phyloP scores from a whole-genome alignment of 2,888 invertebrate species.

The Lasioglossum morio region DNA sequence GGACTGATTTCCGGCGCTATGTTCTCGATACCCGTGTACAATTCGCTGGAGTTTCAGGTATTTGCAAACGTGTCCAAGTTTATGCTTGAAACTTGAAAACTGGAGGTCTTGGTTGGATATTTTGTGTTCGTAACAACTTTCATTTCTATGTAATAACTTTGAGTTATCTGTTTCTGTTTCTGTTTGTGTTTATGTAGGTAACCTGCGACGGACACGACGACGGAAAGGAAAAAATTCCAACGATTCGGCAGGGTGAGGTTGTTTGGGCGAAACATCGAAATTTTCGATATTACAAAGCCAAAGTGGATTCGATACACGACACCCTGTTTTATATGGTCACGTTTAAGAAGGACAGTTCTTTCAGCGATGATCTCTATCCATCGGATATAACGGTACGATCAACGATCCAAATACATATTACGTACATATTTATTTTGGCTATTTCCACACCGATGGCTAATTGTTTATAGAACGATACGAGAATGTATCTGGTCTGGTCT shows the following conservation, averaged over 20 bases:
- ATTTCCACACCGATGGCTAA: neutral
- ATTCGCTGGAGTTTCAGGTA: conserved; percentile 78
- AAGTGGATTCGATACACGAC: conserved; percentile 84
- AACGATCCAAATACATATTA: neutral
- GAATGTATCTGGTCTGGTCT: neutral
- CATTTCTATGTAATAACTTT: neutral
- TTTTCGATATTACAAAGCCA: conserved; percentile 87
- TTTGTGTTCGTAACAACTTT: neutral
- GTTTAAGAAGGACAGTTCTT: conserved; percentile 87
- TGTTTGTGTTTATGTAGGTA: too few relatives aligned
- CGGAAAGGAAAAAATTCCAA: conserved; percentile 77
- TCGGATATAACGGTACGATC: conserved; percentile 86
- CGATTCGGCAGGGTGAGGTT: conserved; percentile 81
- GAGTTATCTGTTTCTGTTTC: too few relatives aligned
- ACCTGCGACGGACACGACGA: conserved; percentile 79
- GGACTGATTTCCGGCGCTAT: conserved; percentile 86
- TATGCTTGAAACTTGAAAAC: neutral
- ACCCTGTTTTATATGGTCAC: conserved; percentile 87
- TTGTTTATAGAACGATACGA: neutral
- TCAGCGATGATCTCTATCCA: conserved; percentile 87
- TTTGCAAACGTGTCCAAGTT: neutral
- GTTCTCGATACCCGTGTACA: conserved; percentile 79
- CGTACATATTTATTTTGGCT: neutral
- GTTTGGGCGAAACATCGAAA: conserved; percentile 88
- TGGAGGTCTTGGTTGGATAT: neutral